Percentiles rank a stretch among this genome's conserved stretches.
These are phyloP conservation scores for Myxocyprinus asiaticus DNA, from an alignment of 2,113 vertebrate genomes.

Conservation along the genomic window DNA sequence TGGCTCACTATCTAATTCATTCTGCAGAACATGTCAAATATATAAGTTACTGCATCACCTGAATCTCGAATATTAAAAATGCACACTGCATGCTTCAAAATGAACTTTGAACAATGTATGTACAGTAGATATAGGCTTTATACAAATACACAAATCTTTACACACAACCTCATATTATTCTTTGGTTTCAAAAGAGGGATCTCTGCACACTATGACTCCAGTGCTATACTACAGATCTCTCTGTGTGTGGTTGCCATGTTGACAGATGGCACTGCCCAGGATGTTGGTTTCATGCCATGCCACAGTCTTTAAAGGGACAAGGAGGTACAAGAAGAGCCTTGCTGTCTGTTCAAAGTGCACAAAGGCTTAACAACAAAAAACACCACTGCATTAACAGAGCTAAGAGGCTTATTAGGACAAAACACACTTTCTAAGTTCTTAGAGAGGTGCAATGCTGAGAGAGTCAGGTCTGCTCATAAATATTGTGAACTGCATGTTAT, in stretches of 20 bases:
- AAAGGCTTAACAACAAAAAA: neutral
- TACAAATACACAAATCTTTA: too few species aligned
- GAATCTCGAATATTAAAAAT: too few species aligned
- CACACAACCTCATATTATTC: slow-evolving; percentile 16
- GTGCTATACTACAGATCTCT: slow-evolving; percentile 17
- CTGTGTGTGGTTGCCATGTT: slow-evolving; percentile 41
- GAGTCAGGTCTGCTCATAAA: too few species aligned
- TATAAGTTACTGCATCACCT: neutral
- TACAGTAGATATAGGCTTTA: too few species aligned
- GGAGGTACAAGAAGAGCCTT: neutral
- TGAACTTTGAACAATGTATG: too few species aligned
- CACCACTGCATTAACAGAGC: slow-evolving; percentile 14
- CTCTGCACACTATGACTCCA: slow-evolving; percentile 15
- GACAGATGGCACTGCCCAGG: slow-evolving; percentile 55
- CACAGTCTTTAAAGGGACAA: neutral
- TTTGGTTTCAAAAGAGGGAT: slow-evolving; percentile 21
- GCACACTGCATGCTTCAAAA: too few species aligned
- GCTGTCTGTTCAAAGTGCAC: slow-evolving; percentile 34
- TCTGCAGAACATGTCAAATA: neutral
- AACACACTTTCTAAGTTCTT: too few species aligned
- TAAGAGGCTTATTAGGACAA: slow-evolving; percentile 27
- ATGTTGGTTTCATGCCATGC: slow-evolving; percentile 43
- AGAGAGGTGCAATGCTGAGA: too few species aligned
- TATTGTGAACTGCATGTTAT: too few species aligned
- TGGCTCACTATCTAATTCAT: neutral